Evolutionary conservation across 2,888 invertebrate species (phyloP).

Genomic region (Acleris sparsana): DNA sequence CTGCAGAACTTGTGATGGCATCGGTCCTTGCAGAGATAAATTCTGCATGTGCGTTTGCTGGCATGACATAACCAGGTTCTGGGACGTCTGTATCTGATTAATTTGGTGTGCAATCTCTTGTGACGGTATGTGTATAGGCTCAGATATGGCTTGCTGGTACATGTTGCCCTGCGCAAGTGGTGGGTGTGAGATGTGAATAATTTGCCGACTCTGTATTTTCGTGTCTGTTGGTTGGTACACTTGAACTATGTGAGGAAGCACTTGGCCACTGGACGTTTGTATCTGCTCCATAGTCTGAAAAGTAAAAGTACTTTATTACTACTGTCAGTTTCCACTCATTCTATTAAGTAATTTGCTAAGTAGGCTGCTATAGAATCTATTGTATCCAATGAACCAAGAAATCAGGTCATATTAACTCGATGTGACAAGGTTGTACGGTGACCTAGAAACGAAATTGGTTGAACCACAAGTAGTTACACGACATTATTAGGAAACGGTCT

Average conservation of each 20-base stretch:
- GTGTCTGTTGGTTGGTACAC: slow-evolving; percentile 61
- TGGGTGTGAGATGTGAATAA: slow-evolving; percentile 65
- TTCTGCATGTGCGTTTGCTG: slow-evolving; percentile 65
- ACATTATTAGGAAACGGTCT: too few species aligned
- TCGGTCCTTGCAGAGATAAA: slow-evolving; percentile 49
- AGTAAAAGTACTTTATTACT: not conserved
- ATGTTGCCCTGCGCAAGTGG: slow-evolving; percentile 64
- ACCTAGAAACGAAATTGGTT: not conserved
- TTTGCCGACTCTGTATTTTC: slow-evolving; percentile 57
- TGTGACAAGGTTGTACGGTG: not conserved
- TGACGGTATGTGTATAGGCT: slow-evolving; percentile 62
- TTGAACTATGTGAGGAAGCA: slow-evolving; percentile 68
- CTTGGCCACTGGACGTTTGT: slow-evolving; percentile 51
- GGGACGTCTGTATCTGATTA: slow-evolving; percentile 56
- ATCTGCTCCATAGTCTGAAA: slow-evolving; percentile 65
- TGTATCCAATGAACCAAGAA: not conserved
- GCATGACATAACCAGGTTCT: slow-evolving; percentile 71
- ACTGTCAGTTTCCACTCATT: too few species aligned
- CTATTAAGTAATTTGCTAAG: too few species aligned
- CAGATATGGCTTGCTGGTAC: slow-evolving; percentile 66
- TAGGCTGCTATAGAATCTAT: not conserved
- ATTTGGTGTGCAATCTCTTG: slow-evolving; percentile 56
- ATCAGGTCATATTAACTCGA: not conserved
- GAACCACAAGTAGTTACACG: not conserved
- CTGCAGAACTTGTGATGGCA: slow-evolving; percentile 49